Conservation (phyloP, 2,113 vertebrate species). For the Scatophagus argus region DNA sequence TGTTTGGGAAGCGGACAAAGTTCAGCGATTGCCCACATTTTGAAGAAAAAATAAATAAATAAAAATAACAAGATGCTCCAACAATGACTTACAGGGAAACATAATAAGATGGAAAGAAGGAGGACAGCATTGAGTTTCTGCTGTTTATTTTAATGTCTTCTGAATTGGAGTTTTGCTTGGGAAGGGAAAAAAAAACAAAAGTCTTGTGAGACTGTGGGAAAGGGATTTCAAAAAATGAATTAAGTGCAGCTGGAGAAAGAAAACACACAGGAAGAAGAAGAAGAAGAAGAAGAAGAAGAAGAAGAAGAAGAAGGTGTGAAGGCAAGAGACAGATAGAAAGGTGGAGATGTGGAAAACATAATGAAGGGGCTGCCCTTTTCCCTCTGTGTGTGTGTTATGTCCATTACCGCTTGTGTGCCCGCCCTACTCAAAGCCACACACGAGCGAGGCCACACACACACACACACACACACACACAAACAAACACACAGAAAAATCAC, state of each 20-base stretch:
- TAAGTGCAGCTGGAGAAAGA: too few relatives aligned
- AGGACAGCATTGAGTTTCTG: not conserved
- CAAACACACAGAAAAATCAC: constrained; percentile 26
- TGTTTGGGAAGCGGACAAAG: constrained; percentile 2
- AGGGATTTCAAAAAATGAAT: too few relatives aligned
- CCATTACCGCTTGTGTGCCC: constrained; percentile 24
- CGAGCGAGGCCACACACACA: not conserved
- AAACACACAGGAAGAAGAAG: too few relatives aligned
- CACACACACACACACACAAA: constrained; percentile 20
- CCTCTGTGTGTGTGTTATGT: constrained; percentile 1
- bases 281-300: too few relatives aligned
- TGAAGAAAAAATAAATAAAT: too few relatives aligned
- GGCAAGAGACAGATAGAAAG: too few relatives aligned
- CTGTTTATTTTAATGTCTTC: too few relatives aligned
- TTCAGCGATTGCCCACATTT: constrained; percentile 6
- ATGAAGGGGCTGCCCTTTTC: constrained; percentile 24
- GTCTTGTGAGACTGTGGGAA: too few relatives aligned
- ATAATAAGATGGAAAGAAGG: not conserved
- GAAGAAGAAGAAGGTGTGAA: too few relatives aligned
- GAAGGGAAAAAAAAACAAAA: too few relatives aligned
- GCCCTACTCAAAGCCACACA: constrained; percentile 22
- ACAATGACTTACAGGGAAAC: not conserved
- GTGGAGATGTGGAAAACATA: constrained; percentile 24
- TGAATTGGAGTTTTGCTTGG: too few relatives aligned
- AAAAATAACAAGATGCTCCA: not conserved